Conservation (phyloP, 2,797 vertebrate species). For the Siniperca obscura region DNA sequence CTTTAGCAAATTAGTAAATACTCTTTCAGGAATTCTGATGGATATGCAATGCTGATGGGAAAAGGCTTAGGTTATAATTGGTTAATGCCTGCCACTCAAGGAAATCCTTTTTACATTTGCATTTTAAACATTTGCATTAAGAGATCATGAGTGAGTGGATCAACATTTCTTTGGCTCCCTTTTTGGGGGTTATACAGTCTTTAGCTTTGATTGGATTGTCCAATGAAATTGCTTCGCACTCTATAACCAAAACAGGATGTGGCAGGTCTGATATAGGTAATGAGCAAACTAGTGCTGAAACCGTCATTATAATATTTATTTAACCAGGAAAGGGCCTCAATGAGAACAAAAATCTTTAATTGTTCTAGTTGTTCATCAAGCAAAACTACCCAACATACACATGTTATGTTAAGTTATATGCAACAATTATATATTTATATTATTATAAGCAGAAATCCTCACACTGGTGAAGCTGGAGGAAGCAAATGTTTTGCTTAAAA, state of each 20-base stretch:
- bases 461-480: background rate
- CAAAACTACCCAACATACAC: too few relatives aligned
- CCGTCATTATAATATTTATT: too few relatives aligned
- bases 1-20: slow-evolving; percentile 35
- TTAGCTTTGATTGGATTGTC: too few relatives aligned
- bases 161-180: background rate
- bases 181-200: background rate
- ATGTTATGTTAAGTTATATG: too few relatives aligned
- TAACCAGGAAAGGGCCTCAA: too few relatives aligned
- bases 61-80: background rate
- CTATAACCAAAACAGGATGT: too few relatives aligned
- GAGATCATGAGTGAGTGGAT: background rate
- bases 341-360: too few relatives aligned
- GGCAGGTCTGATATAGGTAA: too few relatives aligned
- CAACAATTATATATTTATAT: background rate
- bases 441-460: background rate
- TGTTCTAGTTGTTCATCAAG: too few relatives aligned
- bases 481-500: background rate
- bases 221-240: too few relatives aligned
- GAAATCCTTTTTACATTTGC: background rate
- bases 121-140: background rate
- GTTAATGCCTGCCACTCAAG: background rate
- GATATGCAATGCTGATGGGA: background rate
- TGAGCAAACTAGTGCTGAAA: too few relatives aligned
- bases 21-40: slow-evolving; percentile 1